phyloP scores from a whole-genome alignment of 1,140 invertebrate species.

The Battus philenor region DNA sequence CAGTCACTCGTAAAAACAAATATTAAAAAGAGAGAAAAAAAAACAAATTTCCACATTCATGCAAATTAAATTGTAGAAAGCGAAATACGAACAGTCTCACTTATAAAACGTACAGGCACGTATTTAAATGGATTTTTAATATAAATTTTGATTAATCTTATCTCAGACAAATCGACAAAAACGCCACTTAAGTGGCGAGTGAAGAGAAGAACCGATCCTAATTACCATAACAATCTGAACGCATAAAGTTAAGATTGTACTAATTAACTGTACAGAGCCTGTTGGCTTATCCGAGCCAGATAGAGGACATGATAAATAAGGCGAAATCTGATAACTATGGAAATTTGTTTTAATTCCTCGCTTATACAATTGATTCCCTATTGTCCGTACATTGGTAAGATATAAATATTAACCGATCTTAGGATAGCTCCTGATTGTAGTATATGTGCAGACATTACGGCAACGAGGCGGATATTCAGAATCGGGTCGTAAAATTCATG shows the following conservation, averaged over 20 bases:
- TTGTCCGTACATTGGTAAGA: constrained; percentile 1
- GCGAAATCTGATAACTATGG: constrained; percentile 51
- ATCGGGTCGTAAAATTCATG: no score
- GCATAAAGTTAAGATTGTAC: constrained; percentile 63
- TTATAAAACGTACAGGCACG: constrained; percentile 23
- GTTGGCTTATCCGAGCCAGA: constrained; percentile 48
- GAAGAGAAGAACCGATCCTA: constrained; percentile 29
- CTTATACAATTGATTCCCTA: constrained; percentile 5
- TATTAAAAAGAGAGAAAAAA: no score
- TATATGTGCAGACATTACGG: no score
- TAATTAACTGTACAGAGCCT: constrained; percentile 58
- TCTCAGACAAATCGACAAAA: constrained; percentile 60
- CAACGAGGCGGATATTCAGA: no score
- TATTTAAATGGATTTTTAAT: constrained; percentile 42
- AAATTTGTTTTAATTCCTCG: constrained; percentile 18
- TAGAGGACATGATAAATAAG: constrained; percentile 57
- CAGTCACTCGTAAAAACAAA: no score
- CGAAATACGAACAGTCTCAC: neutral
- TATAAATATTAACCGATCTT: no score
- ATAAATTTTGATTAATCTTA: constrained; percentile 60
- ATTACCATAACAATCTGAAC: constrained; percentile 67
- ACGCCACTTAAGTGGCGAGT: constrained; percentile 51
- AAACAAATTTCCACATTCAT: no score
- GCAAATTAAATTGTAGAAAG: constrained; percentile 6
- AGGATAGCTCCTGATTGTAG: no score